These are phyloP conservation scores for Dendroctonus ponderosae DNA, from an alignment of 1,140 invertebrate species.

Conservation along the genomic window DNA sequence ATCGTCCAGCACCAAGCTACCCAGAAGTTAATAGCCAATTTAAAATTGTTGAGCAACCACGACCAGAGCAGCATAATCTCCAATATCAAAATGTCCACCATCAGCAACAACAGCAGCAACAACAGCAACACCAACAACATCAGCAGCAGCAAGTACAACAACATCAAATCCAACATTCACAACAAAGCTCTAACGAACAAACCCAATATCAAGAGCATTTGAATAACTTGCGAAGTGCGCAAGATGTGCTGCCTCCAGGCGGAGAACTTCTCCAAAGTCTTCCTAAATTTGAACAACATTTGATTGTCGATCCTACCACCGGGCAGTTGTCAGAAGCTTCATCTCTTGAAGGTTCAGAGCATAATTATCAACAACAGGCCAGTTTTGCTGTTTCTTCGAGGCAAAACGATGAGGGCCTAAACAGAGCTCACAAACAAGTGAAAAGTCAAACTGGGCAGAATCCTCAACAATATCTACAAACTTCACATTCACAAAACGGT, in stretches of 20 bases:
- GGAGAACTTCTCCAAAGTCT: constrained; percentile 72
- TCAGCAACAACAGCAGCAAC: constrained; percentile 18
- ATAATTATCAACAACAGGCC: constrained; percentile 21
- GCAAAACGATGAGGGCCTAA: not conserved
- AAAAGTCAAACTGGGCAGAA: not conserved
- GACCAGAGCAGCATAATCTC: constrained; percentile 37
- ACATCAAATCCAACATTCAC: constrained; percentile 13
- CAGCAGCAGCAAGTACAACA: constrained; percentile 33
- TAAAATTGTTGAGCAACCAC: constrained; percentile 7
- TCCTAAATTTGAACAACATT: constrained; percentile 74
- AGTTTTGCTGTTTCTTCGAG: not conserved
- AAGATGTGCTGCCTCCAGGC: constrained; percentile 54
- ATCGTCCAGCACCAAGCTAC: constrained; percentile 11
- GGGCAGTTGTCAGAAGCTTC: constrained; percentile 28
- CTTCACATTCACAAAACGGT: constrained; percentile 1
- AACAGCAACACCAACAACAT: constrained; percentile 38
- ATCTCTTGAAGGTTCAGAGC: not conserved
- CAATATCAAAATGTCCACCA: constrained; percentile 32
- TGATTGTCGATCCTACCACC: constrained; percentile 53
- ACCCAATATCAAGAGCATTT: constrained; percentile 38
- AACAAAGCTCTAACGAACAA: constrained; percentile 35
- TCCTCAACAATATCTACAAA: constrained; percentile 31
- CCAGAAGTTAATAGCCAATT: constrained; percentile 23
- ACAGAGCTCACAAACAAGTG: constrained; percentile 15
- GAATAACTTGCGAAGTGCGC: constrained; percentile 40